These are phyloP conservation scores for Rhingia rostrata DNA, from an alignment of 2,888 invertebrate species.

Conservation along the genomic window DNA sequence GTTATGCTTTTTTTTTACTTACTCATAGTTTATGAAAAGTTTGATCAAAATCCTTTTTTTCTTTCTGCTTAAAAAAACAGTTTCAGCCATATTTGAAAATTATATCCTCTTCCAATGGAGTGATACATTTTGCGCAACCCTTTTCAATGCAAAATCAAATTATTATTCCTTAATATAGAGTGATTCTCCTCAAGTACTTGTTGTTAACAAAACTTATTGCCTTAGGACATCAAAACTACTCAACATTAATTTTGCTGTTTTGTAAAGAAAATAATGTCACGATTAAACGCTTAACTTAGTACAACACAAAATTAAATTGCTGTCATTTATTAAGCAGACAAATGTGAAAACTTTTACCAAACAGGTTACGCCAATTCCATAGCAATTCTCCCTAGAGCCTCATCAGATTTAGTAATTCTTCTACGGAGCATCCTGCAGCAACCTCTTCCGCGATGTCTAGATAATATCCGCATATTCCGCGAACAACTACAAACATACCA, in stretches of 20 bases:
- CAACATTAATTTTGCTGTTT: conserved; percentile 29
- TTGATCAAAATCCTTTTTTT: too few species aligned
- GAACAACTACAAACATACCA: background rate
- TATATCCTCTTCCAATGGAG: too few species aligned
- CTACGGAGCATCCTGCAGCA: background rate
- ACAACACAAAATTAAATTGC: conserved; percentile 41
- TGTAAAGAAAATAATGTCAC: conserved; percentile 43
- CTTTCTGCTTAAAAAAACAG: too few species aligned
- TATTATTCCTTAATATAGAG: too few species aligned
- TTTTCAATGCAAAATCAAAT: too few species aligned
- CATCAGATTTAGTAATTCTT: conserved; percentile 32
- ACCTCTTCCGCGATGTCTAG: background rate
- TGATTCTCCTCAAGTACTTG: too few species aligned
- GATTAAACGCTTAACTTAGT: conserved; percentile 43
- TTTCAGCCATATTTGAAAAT: too few species aligned
- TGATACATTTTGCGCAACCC: too few species aligned
- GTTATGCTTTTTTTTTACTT: too few species aligned
- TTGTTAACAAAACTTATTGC: background rate
- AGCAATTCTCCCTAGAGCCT: background rate
- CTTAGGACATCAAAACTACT: conserved; percentile 12
- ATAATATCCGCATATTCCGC: conserved; percentile 2
- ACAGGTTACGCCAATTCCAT: conserved; percentile 23
- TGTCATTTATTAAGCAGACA: conserved; percentile 35
- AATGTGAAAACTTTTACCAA: conserved; percentile 50
- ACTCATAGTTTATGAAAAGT: too few species aligned